Percentiles rank a stretch among this genome's conserved stretches.
phyloP scores from a whole-genome alignment of 2,888 invertebrate species.

The Meliscaeva auricollis region DNA sequence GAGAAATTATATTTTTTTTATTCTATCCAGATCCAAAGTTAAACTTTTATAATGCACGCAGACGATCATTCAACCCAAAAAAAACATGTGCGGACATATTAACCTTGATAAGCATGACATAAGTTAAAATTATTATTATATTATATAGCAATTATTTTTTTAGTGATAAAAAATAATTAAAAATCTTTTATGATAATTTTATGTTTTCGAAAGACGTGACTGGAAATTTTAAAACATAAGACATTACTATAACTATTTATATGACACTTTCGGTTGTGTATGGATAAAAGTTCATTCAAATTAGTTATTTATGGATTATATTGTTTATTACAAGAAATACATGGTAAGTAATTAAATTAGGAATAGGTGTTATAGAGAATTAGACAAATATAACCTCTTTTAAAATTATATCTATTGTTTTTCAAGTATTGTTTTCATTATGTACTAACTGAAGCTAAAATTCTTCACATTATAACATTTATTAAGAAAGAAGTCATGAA shows the following conservation, averaged over 20 bases:
- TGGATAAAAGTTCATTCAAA: background rate
- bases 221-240: background rate
- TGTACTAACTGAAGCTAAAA: too few species aligned
- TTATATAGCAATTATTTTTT: background rate
- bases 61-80: background rate
- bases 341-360: background rate
- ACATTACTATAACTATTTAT: background rate
- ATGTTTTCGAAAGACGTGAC: constrained; percentile 21
- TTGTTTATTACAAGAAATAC: background rate
- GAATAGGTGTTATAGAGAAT: too few species aligned
- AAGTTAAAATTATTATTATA: background rate
- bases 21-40: too few species aligned
- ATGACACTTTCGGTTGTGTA: background rate
- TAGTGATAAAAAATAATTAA: constrained; percentile 6
- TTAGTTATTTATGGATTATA: background rate
- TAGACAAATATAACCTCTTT: too few species aligned
- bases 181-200: constrained; percentile 24
- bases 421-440: too few species aligned
- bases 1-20: too few species aligned
- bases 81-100: background rate
- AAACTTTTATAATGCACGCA: too few species aligned
- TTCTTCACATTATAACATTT: too few species aligned
- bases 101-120: constrained; percentile 22
- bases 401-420: too few species aligned
- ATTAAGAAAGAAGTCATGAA: too few species aligned